These are phyloP conservation scores for Diceros bicornis DNA, from an alignment of 2,797 vertebrate genomes.

Conservation along the genomic window DNA sequence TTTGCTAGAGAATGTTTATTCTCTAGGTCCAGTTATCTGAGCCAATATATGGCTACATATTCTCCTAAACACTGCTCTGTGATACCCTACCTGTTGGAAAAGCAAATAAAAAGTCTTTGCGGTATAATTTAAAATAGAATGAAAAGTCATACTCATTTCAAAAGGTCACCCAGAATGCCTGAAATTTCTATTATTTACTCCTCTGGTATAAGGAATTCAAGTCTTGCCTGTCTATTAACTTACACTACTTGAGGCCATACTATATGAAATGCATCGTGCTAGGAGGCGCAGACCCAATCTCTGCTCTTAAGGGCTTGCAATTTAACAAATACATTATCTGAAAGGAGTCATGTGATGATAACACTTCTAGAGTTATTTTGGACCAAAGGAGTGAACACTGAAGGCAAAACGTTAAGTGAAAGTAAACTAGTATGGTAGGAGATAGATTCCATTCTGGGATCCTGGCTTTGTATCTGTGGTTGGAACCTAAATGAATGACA, in stretches of 20 bases:
- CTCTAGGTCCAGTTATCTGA: not conserved
- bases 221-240: not conserved
- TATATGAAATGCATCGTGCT: constrained; percentile 14
- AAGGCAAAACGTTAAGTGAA: constrained; percentile 38
- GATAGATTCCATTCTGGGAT: constrained; percentile 51
- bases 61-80: not conserved
- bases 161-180: not conserved
- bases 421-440: not conserved
- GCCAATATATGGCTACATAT: not conserved
- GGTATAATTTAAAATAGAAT: constrained; percentile 57
- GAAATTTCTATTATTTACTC: constrained; percentile 37
- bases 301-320: not conserved
- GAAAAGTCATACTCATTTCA: constrained; percentile 6
- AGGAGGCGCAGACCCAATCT: not conserved
- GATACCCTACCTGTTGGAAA: not conserved
- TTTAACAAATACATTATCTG: not conserved
- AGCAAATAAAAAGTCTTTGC: not conserved
- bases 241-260: not conserved
- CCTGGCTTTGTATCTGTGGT: constrained; percentile 56
- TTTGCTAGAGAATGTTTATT: constrained; percentile 8
- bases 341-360: not conserved
- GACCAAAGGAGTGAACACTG: not conserved
- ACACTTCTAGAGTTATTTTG: constrained; percentile 26
- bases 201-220: constrained; percentile 13
- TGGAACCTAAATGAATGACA: constrained; percentile 27